Conservation (phyloP, 2,113 vertebrate genomes). For the Equus przewalskii region DNA sequence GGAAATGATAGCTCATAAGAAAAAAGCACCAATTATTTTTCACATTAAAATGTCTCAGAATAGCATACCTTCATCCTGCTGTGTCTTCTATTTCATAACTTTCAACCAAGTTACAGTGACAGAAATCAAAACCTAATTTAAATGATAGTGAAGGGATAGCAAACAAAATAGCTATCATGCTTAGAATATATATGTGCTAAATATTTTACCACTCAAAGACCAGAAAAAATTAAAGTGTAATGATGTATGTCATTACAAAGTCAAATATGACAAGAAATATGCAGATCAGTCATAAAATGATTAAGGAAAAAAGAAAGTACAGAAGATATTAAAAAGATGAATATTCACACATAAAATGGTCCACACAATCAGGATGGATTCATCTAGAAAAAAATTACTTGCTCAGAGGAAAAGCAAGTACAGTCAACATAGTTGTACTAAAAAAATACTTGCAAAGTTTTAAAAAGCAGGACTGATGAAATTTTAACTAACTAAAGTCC, state of each 20-base stretch:
- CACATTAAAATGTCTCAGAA: slow-evolving; percentile 28
- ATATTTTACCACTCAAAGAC: neutral
- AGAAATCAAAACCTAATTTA: slow-evolving; percentile 55
- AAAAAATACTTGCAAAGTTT: slow-evolving; percentile 1
- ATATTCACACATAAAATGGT: neutral
- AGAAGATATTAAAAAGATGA: neutral
- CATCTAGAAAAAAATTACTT: slow-evolving; percentile 37
- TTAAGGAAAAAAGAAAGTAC: neutral
- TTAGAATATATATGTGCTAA: neutral
- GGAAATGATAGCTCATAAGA: slow-evolving; percentile 74
- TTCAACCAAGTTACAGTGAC: slow-evolving; percentile 32
- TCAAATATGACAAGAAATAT: slow-evolving; percentile 38
- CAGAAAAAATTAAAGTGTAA: slow-evolving; percentile 26
- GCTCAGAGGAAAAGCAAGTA: slow-evolving; percentile 35
- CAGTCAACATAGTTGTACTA: neutral
- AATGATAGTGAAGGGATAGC: neutral
- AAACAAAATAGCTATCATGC: neutral
- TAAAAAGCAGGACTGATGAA: neutral
- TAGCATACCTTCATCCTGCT: neutral
- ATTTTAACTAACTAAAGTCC: neutral
- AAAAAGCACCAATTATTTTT: slow-evolving; percentile 68
- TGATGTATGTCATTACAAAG: slow-evolving; percentile 11
- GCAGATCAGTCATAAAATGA: neutral
- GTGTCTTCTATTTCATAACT: slow-evolving; percentile 30
- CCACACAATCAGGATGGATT: neutral